These are phyloP conservation scores for Mus spretus DNA, from an alignment of 2,797 vertebrate genomes.

Conservation along the genomic window DNA sequence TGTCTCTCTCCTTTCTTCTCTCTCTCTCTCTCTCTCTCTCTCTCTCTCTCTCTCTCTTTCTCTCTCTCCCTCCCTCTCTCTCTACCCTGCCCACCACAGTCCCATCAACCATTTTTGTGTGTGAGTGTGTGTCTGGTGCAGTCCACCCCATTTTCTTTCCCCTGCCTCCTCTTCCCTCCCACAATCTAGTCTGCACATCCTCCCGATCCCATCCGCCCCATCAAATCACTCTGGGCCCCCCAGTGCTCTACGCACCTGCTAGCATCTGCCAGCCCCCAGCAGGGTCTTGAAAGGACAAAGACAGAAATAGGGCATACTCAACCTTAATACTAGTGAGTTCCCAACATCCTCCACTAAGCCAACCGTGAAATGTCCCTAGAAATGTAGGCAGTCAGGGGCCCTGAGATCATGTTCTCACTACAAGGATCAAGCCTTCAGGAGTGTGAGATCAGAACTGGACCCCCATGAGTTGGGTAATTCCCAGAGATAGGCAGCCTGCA, in stretches of 20 bases:
- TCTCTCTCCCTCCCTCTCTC: constrained; percentile 77
- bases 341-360: not conserved
- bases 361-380: not conserved
- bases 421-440: not conserved
- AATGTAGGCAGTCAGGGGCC: not conserved
- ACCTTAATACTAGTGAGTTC: not conserved
- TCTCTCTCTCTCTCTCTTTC: not conserved
- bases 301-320: not conserved
- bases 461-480: not conserved
- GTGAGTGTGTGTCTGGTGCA: constrained; percentile 13
- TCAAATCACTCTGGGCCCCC: constrained; percentile 14
- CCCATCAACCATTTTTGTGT: not conserved
- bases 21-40: not conserved
- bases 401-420: not conserved
- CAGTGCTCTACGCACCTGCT: not conserved
- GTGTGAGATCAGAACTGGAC: not conserved
- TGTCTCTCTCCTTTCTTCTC: not conserved
- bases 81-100: constrained; percentile 86
- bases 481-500: not conserved
- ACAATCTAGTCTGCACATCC: not conserved
- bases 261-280: constrained; percentile 19
- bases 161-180: not conserved
- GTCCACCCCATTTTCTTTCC: not conserved
- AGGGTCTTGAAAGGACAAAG: not conserved
- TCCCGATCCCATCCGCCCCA: not conserved